Evolutionary conservation across 2,888 invertebrate genomes (phyloP).

Genomic region (Erebia aethiops): DNA sequence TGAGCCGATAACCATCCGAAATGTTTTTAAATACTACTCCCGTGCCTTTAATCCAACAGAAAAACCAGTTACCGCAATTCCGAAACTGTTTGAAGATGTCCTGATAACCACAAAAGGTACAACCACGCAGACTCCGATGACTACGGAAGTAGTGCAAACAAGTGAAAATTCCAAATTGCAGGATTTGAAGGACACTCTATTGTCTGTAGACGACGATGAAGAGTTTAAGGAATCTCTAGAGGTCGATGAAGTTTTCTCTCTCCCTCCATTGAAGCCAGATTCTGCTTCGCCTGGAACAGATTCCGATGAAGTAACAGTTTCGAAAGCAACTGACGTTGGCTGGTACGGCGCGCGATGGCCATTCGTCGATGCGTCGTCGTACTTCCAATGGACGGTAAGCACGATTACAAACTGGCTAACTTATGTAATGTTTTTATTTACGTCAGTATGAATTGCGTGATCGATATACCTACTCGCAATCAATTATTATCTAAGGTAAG

Average conservation of each 20-base stretch:
- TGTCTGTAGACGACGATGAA: slow-evolving; percentile 76
- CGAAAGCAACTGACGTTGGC: slow-evolving; percentile 69
- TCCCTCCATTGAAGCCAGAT: slow-evolving; percentile 71
- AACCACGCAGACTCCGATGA: slow-evolving; percentile 51
- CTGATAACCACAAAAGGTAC: slow-evolving; percentile 67
- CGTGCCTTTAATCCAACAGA: slow-evolving; percentile 57
- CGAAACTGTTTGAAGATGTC: slow-evolving; percentile 66
- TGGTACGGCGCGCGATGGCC: slow-evolving; percentile 86
- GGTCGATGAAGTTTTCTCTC: slow-evolving; percentile 75
- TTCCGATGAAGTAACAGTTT: slow-evolving; percentile 72
- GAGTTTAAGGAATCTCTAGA: slow-evolving; percentile 75
- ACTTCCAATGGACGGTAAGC: slow-evolving; percentile 87
- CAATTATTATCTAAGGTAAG: slow-evolving; percentile 31
- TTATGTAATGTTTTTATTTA: slow-evolving; percentile 49
- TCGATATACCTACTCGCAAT: slow-evolving; percentile 38
- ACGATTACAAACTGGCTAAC: slow-evolving; percentile 38
- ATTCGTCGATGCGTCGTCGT: slow-evolving; percentile 85
- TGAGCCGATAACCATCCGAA: slow-evolving; percentile 63
- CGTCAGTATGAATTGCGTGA: slow-evolving; percentile 44
- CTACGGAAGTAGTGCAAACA: slow-evolving; percentile 55
- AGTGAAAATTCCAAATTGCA: slow-evolving; percentile 61
- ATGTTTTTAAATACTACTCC: slow-evolving; percentile 64
- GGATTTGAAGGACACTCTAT: slow-evolving; percentile 71
- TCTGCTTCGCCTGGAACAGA: slow-evolving; percentile 56
- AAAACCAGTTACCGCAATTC: slow-evolving; percentile 57